phyloP scores from a whole-genome alignment of 1,140 invertebrate genomes.

The Neuroterus valhalla region DNA sequence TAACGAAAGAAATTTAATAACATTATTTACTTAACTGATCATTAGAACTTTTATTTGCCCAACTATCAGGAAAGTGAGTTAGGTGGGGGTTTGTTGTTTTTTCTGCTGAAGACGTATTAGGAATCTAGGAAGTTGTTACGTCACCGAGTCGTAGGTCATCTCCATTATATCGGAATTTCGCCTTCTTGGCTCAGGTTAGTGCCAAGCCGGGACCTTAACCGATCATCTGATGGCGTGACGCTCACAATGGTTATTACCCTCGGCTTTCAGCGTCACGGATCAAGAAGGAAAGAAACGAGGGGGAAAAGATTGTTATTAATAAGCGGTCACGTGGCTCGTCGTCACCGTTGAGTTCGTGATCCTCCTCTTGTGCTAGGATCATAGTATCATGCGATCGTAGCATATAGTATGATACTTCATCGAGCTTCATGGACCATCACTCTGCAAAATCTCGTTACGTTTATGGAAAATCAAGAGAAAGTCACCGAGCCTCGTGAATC shows the following conservation, averaged over 20 bases:
- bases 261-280: conserved; percentile 53
- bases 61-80: no score
- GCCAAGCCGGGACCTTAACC: conserved; percentile 56
- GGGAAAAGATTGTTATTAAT: conserved; percentile 59
- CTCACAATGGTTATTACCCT: conserved; percentile 70
- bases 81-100: no score
- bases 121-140: conserved; percentile 70
- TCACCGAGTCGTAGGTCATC: conserved; percentile 70
- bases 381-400: no score
- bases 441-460: background rate
- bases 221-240: conserved; percentile 42
- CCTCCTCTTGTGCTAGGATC: background rate
- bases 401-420: no score
- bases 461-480: conserved; percentile 8
- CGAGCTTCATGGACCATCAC: no score
- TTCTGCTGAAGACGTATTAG: conserved; percentile 48
- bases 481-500: background rate
- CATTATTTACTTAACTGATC: no score
- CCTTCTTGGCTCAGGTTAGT: conserved; percentile 55
- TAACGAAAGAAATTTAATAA: no score
- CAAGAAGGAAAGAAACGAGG: conserved; percentile 40
- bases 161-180: conserved; percentile 71
- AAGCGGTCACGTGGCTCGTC: conserved; percentile 44
- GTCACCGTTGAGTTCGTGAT: background rate
- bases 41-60: no score